These are phyloP conservation scores for Phycodurus eques DNA, from an alignment of 2,113 vertebrate species.

Conservation along the genomic window DNA sequence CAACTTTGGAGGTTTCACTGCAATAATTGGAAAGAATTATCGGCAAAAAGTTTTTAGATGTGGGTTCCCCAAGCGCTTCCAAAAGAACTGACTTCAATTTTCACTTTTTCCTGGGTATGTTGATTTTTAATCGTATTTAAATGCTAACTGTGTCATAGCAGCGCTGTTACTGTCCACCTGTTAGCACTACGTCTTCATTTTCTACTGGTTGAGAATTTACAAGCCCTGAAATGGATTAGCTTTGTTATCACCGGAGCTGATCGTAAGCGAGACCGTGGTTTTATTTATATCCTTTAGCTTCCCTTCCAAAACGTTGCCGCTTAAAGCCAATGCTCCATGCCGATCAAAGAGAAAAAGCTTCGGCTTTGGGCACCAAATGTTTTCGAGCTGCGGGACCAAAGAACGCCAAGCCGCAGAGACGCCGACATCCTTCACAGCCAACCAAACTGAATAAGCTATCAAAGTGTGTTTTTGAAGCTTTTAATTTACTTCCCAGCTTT, in stretches of 20 bases:
- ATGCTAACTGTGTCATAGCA: conserved; percentile 7
- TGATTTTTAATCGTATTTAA: conserved; percentile 14
- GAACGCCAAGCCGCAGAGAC: conserved; percentile 28
- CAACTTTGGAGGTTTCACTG: neutral
- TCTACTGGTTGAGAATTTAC: conserved; percentile 39
- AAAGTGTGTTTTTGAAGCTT: conserved; percentile 35
- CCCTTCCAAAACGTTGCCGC: conserved; percentile 17
- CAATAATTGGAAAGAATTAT: neutral
- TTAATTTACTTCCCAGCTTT: conserved; percentile 32
- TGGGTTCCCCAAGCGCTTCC: conserved; percentile 4
- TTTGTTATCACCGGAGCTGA: conserved; percentile 43
- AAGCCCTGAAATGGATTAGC: conserved; percentile 53
- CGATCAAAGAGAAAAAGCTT: conserved; percentile 34
- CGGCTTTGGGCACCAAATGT: conserved; percentile 18
- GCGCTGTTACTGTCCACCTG: conserved; percentile 14
- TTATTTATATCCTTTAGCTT: conserved; percentile 26
- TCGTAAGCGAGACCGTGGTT: conserved; percentile 20
- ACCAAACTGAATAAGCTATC: conserved; percentile 27
- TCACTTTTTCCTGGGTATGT: neutral
- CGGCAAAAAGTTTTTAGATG: neutral
- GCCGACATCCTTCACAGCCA: conserved; percentile 26
- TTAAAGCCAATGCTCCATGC: conserved; percentile 10
- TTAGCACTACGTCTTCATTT: conserved; percentile 34
- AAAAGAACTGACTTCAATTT: conserved; percentile 10
- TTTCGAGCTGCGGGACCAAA: conserved; percentile 27